These are phyloP conservation scores for Meteorus colon DNA, from an alignment of 2,888 invertebrate species.

Conservation along the genomic window DNA sequence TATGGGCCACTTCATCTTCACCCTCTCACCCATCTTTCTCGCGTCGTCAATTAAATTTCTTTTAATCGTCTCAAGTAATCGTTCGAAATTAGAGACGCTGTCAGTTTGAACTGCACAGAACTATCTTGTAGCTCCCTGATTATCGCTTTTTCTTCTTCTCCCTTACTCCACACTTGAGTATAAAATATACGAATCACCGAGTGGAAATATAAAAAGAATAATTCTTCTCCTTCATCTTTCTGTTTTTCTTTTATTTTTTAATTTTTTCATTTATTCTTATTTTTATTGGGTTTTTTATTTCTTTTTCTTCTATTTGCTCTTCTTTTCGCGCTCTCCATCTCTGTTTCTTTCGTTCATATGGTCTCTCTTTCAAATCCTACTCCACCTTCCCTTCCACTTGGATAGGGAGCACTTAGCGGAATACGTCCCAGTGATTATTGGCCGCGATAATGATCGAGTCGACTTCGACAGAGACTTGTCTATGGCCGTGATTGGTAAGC, in stretches of 20 bases:
- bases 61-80: constrained; percentile 69
- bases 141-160: constrained; percentile 45
- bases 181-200: constrained; percentile 18
- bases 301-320: constrained; percentile 1
- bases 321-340: constrained; percentile 12
- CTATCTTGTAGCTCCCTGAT: constrained; percentile 50
- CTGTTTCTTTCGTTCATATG: constrained; percentile 29
- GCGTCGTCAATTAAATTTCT: constrained; percentile 67
- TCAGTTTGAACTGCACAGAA: constrained; percentile 51
- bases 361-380: constrained; percentile 33
- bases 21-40: constrained; percentile 39
- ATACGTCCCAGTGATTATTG: constrained; percentile 71
- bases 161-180: constrained; percentile 8
- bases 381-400: constrained; percentile 41
- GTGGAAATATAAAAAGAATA: constrained; percentile 24
- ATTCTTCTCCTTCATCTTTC: constrained; percentile 12
- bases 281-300: constrained; percentile 11
- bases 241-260: constrained; percentile 25
- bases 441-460: constrained; percentile 72
- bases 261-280: constrained; percentile 6
- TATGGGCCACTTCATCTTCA: constrained; percentile 18
- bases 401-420: constrained; percentile 68
- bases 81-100: constrained; percentile 67
- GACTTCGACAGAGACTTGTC: constrained; percentile 64
- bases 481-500: constrained; percentile 70